These are phyloP conservation scores for Lamprotornis superbus DNA, from an alignment of 2,113 vertebrate genomes.

Conservation along the genomic window DNA sequence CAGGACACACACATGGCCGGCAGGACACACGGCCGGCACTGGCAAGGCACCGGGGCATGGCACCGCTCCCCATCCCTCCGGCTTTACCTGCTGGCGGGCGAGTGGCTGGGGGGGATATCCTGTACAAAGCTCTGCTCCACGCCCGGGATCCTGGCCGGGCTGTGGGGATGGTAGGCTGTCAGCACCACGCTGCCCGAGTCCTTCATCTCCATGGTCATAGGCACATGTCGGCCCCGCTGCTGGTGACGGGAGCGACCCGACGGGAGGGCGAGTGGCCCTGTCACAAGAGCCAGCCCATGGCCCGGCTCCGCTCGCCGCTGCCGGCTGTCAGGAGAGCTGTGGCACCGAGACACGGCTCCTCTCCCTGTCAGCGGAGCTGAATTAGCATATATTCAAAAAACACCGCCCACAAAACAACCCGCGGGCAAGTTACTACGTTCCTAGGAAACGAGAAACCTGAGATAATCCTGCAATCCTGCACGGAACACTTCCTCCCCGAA, in stretches of 20 bases:
- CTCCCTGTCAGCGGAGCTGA: conserved; percentile 26
- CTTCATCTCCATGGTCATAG: conserved; percentile 81
- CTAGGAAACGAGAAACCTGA: conserved; percentile 63
- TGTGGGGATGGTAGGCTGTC: conserved; percentile 86
- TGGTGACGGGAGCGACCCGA: neutral
- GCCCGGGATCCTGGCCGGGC: conserved; percentile 68
- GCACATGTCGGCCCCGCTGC: conserved; percentile 48
- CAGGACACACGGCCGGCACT: too few relatives aligned
- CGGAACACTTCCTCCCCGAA: neutral
- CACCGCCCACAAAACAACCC: conserved; percentile 66
- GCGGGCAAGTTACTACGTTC: conserved; percentile 9
- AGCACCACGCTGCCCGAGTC: conserved; percentile 86
- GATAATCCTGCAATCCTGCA: neutral
- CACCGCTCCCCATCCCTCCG: neutral
- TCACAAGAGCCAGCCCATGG: neutral
- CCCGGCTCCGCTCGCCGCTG: neutral
- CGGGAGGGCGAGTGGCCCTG: neutral
- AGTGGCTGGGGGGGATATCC: conserved; percentile 61
- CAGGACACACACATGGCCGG: neutral
- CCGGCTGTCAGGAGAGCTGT: conserved; percentile 39
- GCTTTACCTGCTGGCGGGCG: conserved; percentile 74
- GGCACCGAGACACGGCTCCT: neutral
- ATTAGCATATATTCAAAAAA: conserved; percentile 63
- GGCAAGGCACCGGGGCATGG: fast-evolving
- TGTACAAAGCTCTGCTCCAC: conserved; percentile 73